Conservation (phyloP, 1,140 invertebrate species). For the Papilio helenus region DNA sequence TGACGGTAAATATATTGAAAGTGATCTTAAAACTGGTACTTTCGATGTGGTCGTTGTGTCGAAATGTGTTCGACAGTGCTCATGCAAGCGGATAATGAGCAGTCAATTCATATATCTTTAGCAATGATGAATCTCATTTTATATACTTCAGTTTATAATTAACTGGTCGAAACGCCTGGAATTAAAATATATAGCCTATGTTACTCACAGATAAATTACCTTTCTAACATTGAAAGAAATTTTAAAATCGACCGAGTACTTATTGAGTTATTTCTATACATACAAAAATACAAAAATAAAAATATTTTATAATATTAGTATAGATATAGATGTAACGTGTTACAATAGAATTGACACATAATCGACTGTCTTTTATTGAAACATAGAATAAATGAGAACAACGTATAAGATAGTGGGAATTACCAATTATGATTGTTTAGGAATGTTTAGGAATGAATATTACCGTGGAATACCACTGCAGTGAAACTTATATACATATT, state of each 20-base stretch:
- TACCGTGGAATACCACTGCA: neutral
- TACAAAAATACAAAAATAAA: too few species aligned
- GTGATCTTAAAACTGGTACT: conserved; percentile 25
- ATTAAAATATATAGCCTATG: too few species aligned
- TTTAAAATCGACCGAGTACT: too few species aligned
- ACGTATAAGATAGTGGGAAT: neutral
- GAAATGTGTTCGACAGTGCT: conserved; percentile 42
- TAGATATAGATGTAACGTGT: neutral
- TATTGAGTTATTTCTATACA: too few species aligned
- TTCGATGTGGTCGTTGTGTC: conserved; percentile 24
- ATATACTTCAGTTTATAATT: too few species aligned
- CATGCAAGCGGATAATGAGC: conserved; percentile 48
- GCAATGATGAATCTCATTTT: conserved; percentile 45
- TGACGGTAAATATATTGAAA: conserved; percentile 20
- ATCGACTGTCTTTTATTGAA: neutral
- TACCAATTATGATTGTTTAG: neutral
- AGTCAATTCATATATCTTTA: conserved; percentile 31
- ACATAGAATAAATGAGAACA: neutral
- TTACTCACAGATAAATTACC: too few species aligned
- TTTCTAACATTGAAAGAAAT: too few species aligned
- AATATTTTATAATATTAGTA: too few species aligned
- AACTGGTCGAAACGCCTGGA: too few species aligned
- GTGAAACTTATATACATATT: neutral
- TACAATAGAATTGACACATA: neutral
- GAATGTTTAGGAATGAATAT: neutral